phyloP scores from a whole-genome alignment of 2,888 invertebrate genomes.

The Hecatera dysodea region DNA sequence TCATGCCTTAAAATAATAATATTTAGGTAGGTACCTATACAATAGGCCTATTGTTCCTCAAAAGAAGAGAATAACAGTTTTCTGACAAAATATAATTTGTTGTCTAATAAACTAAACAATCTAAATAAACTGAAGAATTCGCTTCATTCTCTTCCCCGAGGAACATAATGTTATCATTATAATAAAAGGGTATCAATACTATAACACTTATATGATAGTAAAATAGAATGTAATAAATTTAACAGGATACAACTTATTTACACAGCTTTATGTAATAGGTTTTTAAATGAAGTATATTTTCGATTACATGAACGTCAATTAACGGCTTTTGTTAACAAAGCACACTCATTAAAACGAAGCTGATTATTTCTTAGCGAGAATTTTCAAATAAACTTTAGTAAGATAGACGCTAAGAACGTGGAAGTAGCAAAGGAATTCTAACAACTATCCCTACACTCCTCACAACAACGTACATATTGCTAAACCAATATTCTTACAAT shows the following conservation, averaged over 20 bases:
- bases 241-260: constrained; percentile 90
- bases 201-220: constrained; percentile 89
- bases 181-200: constrained; percentile 87
- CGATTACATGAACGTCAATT: constrained; percentile 60
- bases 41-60: constrained; percentile 83
- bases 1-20: constrained; percentile 76
- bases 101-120: constrained; percentile 48
- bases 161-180: constrained; percentile 78
- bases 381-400: constrained; percentile 55
- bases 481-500: constrained; percentile 66
- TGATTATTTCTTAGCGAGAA: constrained; percentile 57
- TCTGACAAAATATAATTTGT: constrained; percentile 40
- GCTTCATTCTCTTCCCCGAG: constrained; percentile 76
- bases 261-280: constrained; percentile 73
- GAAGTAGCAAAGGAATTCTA: constrained; percentile 72
- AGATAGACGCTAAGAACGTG: constrained; percentile 62
- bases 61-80: constrained; percentile 73
- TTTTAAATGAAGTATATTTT: constrained; percentile 62
- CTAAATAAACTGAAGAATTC: constrained; percentile 33
- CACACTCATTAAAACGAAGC: constrained; percentile 61
- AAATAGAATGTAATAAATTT: constrained; percentile 91
- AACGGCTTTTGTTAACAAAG: constrained; percentile 56
- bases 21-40: constrained; percentile 76
- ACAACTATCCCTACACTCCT: constrained; percentile 63
- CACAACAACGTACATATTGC: constrained; percentile 69